phyloP scores from a whole-genome alignment of 2,797 vertebrate genomes.

The Clarias fuscus region DNA sequence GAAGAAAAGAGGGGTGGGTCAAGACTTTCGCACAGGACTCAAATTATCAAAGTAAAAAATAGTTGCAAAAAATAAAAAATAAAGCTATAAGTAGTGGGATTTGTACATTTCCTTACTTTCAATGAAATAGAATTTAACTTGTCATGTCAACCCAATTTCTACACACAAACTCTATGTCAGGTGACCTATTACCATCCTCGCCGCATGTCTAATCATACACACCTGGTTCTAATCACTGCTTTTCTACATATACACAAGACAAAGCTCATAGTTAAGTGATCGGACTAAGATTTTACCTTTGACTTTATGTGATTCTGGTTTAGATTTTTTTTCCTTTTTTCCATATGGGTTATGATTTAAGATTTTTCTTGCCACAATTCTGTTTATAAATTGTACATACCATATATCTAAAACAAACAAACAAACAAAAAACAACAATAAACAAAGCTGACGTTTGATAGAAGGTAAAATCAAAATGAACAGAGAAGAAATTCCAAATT shows the following conservation, averaged over 20 bases:
- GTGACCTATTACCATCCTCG: background rate
- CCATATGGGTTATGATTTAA: background rate
- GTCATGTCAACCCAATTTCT: background rate
- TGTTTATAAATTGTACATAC: background rate
- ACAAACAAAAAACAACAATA: no score
- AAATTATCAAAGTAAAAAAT: background rate
- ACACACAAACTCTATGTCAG: background rate
- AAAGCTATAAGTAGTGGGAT: background rate
- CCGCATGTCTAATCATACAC: background rate
- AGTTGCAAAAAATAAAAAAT: background rate
- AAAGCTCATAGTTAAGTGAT: background rate
- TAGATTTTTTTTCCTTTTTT: background rate
- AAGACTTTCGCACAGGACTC: no score
- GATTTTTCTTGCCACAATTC: background rate
- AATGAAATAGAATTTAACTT: background rate
- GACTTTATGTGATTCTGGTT: background rate
- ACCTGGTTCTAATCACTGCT: background rate
- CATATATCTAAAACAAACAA: no score
- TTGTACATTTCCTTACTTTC: background rate
- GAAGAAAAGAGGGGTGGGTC: no score
- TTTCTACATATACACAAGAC: background rate
- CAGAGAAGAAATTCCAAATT: no score
- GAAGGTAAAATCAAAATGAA: background rate
- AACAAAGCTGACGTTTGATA: no score
- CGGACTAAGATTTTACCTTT: background rate